Percentiles rank a stretch among this genome's conserved stretches.
Evolutionary conservation across 2,888 invertebrate genomes (phyloP).

Genomic region (Troides aeacus): DNA sequence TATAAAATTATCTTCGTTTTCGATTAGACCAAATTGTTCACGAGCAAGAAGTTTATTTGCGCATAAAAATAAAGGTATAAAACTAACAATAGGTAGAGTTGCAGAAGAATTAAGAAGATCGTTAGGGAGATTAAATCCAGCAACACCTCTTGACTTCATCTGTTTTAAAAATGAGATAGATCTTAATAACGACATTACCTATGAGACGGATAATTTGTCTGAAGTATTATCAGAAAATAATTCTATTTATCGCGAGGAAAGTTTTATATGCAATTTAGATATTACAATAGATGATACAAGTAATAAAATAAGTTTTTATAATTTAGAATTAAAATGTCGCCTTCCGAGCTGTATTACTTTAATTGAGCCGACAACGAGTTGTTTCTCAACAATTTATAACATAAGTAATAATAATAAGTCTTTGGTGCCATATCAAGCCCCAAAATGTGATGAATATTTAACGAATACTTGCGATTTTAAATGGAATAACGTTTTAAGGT

Average conservation of each 20-base stretch:
- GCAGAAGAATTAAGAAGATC: not conserved
- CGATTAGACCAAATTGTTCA: not conserved
- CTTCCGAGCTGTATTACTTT: not conserved
- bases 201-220: too few species aligned
- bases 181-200: not conserved
- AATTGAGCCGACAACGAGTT: not conserved
- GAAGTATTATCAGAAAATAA: too few species aligned
- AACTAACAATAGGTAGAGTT: conserved; percentile 8
- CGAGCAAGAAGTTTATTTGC: not conserved
- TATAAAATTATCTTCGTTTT: not conserved
- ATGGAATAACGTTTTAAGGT: not conserved
- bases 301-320: not conserved
- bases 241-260: too few species aligned
- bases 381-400: not conserved
- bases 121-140: not conserved
- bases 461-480: not conserved
- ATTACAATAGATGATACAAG: not conserved
- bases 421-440: not conserved
- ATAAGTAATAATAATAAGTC: not conserved
- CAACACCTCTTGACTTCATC: not conserved
- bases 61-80: conserved; percentile 4
- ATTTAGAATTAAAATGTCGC: not conserved
- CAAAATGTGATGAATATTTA: not conserved
- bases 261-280: not conserved
- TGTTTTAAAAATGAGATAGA: not conserved